Conservation (phyloP, 2,888 invertebrate species). For the Orthonevra nobilis region DNA sequence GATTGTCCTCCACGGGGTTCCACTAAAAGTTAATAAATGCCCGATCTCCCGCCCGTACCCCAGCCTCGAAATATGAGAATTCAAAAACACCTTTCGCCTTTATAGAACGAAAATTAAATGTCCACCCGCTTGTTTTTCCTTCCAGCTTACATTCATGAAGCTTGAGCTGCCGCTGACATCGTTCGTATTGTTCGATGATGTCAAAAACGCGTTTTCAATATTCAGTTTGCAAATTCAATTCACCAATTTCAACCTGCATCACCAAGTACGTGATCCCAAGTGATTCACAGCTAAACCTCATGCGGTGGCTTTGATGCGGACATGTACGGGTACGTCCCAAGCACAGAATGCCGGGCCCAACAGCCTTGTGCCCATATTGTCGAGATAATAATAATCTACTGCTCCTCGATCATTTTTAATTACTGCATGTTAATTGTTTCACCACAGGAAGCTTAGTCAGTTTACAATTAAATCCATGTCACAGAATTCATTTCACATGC, state of each 20-base stretch:
- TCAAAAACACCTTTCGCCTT: too few relatives aligned
- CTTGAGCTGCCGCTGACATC: slow-evolving; percentile 54
- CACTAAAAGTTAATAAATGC: too few relatives aligned
- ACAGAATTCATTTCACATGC: too few relatives aligned
- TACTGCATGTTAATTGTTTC: slow-evolving; percentile 62
- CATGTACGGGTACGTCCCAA: slow-evolving; percentile 26
- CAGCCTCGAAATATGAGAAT: too few relatives aligned
- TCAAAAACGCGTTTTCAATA: slow-evolving; percentile 54
- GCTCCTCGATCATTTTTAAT: slow-evolving; percentile 56
- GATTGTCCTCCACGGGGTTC: too few relatives aligned
- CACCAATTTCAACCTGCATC: background rate
- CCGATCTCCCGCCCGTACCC: too few relatives aligned
- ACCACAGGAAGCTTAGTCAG: slow-evolving; percentile 51
- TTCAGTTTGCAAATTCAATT: slow-evolving; percentile 28
- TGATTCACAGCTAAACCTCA: slow-evolving; percentile 18
- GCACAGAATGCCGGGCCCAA: slow-evolving; percentile 9
- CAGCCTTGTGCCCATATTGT: slow-evolving; percentile 3
- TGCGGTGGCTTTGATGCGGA: background rate
- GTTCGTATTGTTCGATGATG: slow-evolving; percentile 11
- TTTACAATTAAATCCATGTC: slow-evolving; percentile 48
- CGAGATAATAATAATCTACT: slow-evolving; percentile 52
- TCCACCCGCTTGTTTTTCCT: background rate
- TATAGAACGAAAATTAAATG: too few relatives aligned
- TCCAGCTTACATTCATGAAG: slow-evolving; percentile 24
- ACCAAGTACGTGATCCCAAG: too few relatives aligned